Evolutionary conservation across 2,113 vertebrate species (phyloP).

Genomic region (Ascaphus truei): DNA sequence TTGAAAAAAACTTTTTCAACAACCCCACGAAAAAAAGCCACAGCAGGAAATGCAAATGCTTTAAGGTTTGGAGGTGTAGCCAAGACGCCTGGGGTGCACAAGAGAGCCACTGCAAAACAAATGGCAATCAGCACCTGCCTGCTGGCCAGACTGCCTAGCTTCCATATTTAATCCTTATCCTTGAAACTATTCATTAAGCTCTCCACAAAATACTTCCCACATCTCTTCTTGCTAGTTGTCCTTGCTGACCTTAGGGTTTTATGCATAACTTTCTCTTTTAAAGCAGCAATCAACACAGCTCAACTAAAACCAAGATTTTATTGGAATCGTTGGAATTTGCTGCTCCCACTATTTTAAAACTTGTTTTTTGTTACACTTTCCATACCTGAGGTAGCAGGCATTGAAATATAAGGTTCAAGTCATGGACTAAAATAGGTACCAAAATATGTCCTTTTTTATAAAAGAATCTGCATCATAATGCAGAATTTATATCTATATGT

Average conservation of each 20-base stretch:
- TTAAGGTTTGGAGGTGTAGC: not conserved
- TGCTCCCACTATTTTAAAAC: too few relatives aligned
- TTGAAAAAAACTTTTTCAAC: constrained; percentile 13
- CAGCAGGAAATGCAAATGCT: constrained; percentile 13
- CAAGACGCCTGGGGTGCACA: not conserved
- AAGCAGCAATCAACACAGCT: too few relatives aligned
- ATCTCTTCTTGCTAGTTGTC: not conserved
- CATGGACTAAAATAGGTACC: too few relatives aligned
- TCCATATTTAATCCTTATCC: constrained; percentile 11
- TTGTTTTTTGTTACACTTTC: too few relatives aligned
- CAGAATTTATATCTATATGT: too few relatives aligned
- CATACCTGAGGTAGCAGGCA: too few relatives aligned
- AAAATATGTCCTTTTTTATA: too few relatives aligned
- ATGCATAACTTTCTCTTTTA: too few relatives aligned
- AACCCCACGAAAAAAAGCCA: not conserved
- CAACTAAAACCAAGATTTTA: too few relatives aligned
- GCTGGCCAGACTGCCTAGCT: not conserved
- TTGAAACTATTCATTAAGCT: constrained; percentile 1
- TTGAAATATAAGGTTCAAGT: too few relatives aligned
- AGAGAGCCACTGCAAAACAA: constrained; percentile 6
- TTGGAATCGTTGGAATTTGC: too few relatives aligned
- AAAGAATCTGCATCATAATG: too few relatives aligned
- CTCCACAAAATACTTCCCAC: not conserved
- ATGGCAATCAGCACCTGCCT: constrained; percentile 22
- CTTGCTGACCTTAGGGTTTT: constrained; percentile 2